Evolutionary conservation across 2,888 invertebrate genomes (phyloP), one percentile per base, ranked within the genome.

Genomic region (Teleiodes luculella): DNA sequence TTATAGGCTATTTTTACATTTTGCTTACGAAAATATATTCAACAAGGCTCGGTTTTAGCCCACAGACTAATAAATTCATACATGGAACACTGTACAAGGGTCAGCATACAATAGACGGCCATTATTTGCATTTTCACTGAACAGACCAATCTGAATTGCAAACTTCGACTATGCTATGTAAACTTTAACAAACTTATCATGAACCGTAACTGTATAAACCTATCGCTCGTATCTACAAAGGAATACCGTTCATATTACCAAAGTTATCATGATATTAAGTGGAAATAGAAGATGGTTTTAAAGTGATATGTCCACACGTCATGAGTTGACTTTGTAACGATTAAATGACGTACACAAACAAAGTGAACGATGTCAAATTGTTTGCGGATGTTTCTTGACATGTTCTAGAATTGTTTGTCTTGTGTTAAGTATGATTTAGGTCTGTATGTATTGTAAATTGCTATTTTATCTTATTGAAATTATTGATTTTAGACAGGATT

Each of bases 131-230:
- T 84, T 81, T 83, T 77, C 81, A 78, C 78, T 77, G 74, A 77
- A 78, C 79, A 70, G 74, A 70, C 76, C 84, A 83, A 84, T 84
- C 82, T 84, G 80, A 80, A 84, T 74, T 84, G 84, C 84, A 83
- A 84, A 83, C 84, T 75, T 72, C 64, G 69, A 63, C 69, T 68
- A 71, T 69, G 72, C 67, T 72, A 74, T 78, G 78, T 76, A 72
- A 76, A 74, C 75, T 73, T 69, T 60, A 45, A 55, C 73, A 66
- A 67, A 68, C 53, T 57, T 61, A 58, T 6, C 31, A 10, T 8
- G 7, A 7, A 31, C 31, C 13, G 16, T 14, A 28, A 7, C 11
- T 16, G 6, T 30, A 30, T 11, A 14, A 6, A 31, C 11, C 8
- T 1, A 3, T 3, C n/a, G 31, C 31, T 31, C 31, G 10, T 31